These are phyloP conservation scores for Struthio camelus DNA, from an alignment of 2,113 vertebrate genomes.

Conservation along the genomic window DNA sequence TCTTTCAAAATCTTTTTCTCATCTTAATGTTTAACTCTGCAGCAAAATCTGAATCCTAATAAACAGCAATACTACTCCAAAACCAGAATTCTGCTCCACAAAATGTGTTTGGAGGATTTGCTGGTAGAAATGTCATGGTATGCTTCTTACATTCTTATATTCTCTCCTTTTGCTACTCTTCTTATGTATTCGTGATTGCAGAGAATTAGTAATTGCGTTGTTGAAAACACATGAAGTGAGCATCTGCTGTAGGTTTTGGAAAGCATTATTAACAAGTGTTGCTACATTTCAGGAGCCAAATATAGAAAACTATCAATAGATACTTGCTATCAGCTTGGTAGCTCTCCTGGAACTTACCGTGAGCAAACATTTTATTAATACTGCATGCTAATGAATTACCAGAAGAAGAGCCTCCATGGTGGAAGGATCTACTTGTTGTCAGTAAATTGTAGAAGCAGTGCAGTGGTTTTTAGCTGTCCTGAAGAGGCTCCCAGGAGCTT, in stretches of 20 bases:
- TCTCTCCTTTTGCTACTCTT: neutral
- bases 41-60: neutral
- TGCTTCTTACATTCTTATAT: neutral
- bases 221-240: neutral
- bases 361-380: neutral
- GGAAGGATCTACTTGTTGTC: neutral
- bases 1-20: neutral
- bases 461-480: neutral
- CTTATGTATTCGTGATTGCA: neutral
- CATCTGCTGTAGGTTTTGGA: neutral
- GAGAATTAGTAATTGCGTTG: neutral
- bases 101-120: neutral
- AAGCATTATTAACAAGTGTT: neutral
- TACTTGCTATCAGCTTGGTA: neutral
- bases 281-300: neutral
- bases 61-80: neutral
- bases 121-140: neutral
- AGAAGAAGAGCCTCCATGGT: neutral
- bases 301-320: neutral
- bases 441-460: neutral
- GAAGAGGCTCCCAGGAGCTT: neutral
- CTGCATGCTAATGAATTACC: neutral
- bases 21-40: neutral
- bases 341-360: neutral
- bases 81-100: rapidly evolving